Percentiles rank a stretch among this genome's conserved stretches.
Evolutionary conservation across 92 coral and sea anemone genomes (phyloP).

Genomic region (Pocillopora meandrina): DNA sequence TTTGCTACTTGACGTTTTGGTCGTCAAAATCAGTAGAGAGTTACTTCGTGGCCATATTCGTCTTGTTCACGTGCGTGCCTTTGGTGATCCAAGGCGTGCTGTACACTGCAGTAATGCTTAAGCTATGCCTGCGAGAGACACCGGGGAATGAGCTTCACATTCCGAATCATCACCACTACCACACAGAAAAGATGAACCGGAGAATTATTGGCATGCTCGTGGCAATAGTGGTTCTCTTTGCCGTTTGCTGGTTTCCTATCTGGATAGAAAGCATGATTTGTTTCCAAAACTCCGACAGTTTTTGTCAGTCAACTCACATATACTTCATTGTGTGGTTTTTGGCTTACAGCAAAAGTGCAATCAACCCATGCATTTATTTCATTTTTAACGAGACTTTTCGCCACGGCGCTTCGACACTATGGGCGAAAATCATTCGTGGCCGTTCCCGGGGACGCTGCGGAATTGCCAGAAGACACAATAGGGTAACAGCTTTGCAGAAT

Average conservation of each 20-base stretch:
- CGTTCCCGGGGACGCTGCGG: slow-evolving; percentile 29
- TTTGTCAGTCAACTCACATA: slow-evolving; percentile 19
- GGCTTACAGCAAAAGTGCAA: slow-evolving; percentile 51
- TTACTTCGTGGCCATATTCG: slow-evolving; percentile 37
- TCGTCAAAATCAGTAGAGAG: background rate
- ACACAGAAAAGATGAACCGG: slow-evolving; percentile 45
- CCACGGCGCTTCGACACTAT: slow-evolving; percentile 34
- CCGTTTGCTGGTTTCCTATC: slow-evolving; percentile 46
- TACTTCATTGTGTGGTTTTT: slow-evolving; percentile 40
- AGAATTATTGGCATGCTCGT: slow-evolving; percentile 41
- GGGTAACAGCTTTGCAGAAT: slow-evolving; percentile 38
- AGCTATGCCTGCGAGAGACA: slow-evolving; percentile 40
- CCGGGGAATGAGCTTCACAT: slow-evolving; percentile 50
- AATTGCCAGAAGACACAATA: slow-evolving; percentile 15
- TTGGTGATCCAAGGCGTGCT: slow-evolving; percentile 23
- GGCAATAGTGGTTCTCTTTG: slow-evolving; percentile 33
- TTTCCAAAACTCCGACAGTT: slow-evolving; percentile 13
- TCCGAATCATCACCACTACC: slow-evolving; percentile 39
- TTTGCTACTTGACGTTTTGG: slow-evolving; percentile 26
- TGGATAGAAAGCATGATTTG: slow-evolving; percentile 27
- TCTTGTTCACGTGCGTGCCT: slow-evolving; percentile 24
- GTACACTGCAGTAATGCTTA: slow-evolving; percentile 33
- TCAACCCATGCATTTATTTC: slow-evolving; percentile 45
- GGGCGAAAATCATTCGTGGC: slow-evolving; percentile 20
- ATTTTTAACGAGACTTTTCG: slow-evolving; percentile 48